Evolutionary conservation across 2,113 vertebrate species (phyloP), one percentile per base, ranked within the genome.

Genomic region (Otolemur garnettii): DNA sequence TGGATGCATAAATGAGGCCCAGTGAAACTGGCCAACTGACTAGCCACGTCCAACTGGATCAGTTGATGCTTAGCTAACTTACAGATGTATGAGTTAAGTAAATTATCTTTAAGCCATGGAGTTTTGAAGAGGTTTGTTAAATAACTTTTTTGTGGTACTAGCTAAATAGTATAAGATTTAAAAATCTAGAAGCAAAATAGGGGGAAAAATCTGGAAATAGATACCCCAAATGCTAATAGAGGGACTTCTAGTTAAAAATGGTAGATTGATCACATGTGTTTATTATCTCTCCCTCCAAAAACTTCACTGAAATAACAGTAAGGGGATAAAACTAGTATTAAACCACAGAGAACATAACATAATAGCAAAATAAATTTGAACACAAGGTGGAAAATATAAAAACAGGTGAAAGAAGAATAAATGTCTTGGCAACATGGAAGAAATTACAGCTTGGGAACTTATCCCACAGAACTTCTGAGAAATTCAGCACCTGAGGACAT

Each of bases 361-460:
- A 68, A 88, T 13, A 80, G 71, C 64, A 97, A 93, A 93, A 93
- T 45, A 60, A 75, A 83, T 60, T 82, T 82, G 79, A 90, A 95
- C 38, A 64, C 15, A 94, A 19, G 87, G 62, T 28, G 12, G 38
- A 87, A 79, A 79, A 84, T 8, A 62, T 74, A 94, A 97, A 96
- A 94, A 35, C 38, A 90, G 38, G 9, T 55, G 33, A 53, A 87
- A 94, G 60, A 94, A 33, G 7, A 15, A 83, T 38, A 87, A 93
- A 93, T 50, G 9, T 78, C 30, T 87, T 13, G 90, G 57, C 28
- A 78, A 79, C 45, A 53, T 55, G 26, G n/a, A 83, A 90, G 45
- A 93, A 90, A 96, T 53, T 92, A 94, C 0, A 72, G 57, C 38
- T 66, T 60, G 94, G 24, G 35, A 88, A 80, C 12, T 84, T 35